phyloP scores from a whole-genome alignment of 1,140 invertebrate genomes.

The Aphelinus atriplicis region DNA sequence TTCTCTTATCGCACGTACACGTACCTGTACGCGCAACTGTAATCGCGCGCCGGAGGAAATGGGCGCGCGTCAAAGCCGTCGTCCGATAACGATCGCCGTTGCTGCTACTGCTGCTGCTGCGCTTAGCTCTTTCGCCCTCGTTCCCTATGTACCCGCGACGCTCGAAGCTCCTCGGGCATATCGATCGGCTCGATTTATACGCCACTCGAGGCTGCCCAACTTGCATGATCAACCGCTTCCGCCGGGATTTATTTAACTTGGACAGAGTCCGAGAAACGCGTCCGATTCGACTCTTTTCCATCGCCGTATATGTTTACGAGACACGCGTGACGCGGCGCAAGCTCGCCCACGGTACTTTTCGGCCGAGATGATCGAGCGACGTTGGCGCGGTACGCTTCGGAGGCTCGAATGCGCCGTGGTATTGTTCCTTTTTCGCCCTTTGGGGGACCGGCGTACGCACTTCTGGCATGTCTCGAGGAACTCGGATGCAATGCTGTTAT shows the following conservation, averaged over 20 bases:
- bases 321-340: conserved; percentile 21
- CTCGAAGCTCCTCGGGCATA: background rate
- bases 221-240: conserved; percentile 35
- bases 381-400: conserved; percentile 1
- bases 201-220: conserved; percentile 4
- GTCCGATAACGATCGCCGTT: conserved; percentile 26
- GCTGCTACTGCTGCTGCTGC: background rate
- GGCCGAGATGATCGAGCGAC: conserved; percentile 26
- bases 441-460: no score
- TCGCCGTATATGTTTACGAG: background rate
- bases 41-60: conserved; percentile 19
- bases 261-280: background rate
- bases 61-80: conserved; percentile 24
- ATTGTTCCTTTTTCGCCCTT: no score
- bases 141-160: conserved; percentile 37
- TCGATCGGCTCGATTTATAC: conserved; percentile 40
- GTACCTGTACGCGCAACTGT: conserved; percentile 7
- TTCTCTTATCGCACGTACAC: conserved; percentile 35
- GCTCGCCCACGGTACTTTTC: conserved; percentile 16
- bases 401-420: background rate
- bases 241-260: conserved; percentile 39
- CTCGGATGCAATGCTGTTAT: no score
- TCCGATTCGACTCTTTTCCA: no score
- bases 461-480: no score
- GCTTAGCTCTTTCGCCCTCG: conserved; percentile 31